Percentiles rank a stretch among this genome's conserved stretches.
Conservation (phyloP, 2,113 vertebrate genomes). For the Gambusia affinis region DNA sequence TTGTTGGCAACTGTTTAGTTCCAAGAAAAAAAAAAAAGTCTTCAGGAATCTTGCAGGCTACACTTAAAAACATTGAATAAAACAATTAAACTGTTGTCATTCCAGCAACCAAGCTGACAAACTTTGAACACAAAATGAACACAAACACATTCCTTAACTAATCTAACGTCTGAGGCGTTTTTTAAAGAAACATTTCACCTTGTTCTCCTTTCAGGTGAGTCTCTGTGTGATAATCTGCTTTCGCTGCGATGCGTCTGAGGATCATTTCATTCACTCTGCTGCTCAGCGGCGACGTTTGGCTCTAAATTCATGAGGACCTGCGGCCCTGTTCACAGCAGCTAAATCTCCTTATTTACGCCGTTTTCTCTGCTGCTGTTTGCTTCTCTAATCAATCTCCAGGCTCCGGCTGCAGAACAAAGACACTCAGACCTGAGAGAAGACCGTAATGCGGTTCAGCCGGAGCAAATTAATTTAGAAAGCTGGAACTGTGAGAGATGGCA, state of each 20-base stretch:
- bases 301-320: conserved; percentile 24
- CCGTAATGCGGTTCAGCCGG: conserved; percentile 14
- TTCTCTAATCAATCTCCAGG: conserved; percentile 16
- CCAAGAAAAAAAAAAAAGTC: too few relatives aligned
- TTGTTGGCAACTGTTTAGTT: too few relatives aligned
- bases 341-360: conserved; percentile 10
- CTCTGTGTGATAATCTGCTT: neutral
- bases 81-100: too few relatives aligned
- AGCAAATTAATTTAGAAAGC: conserved; percentile 3
- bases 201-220: neutral
- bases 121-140: too few relatives aligned
- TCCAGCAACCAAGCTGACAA: neutral
- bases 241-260: neutral
- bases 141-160: neutral
- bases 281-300: conserved; percentile 1
- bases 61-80: too few relatives aligned
- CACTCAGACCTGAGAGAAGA: neutral
- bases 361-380: conserved; percentile 21
- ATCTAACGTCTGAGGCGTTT: too few relatives aligned
- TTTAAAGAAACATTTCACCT: neutral
- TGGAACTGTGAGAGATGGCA: neutral
- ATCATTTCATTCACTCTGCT: conserved; percentile 13
- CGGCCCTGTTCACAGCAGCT: conserved; percentile 10
- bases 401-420: neutral
- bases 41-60: too few relatives aligned